Evolutionary conservation across 30 jellyfish, hydroid and myxozoan genomes (phyloP).

Genomic region (Rhopilema esculentum): DNA sequence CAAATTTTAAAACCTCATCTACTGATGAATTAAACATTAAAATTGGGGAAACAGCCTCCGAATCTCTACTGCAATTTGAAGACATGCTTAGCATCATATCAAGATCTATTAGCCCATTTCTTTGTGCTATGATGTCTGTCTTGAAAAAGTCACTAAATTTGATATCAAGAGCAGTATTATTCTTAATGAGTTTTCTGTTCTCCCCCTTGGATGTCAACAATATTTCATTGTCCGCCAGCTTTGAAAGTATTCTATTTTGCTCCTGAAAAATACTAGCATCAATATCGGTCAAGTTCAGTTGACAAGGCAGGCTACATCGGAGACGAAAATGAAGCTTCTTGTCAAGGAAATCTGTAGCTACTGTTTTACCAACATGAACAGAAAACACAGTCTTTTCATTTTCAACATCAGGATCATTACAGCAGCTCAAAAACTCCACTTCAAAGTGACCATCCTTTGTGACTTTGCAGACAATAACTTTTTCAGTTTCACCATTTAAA

Average conservation of each 20-base stretch:
- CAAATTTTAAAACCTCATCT: conserved; percentile 20
- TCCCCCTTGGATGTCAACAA: conserved; percentile 5
- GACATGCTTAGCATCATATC: conserved; percentile 9
- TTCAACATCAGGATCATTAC: not conserved
- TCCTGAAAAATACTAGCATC: conserved; percentile 4
- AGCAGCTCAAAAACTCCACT: conserved; percentile 3
- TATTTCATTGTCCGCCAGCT: not conserved
- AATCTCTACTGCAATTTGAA: not conserved
- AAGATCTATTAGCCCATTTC: not conserved
- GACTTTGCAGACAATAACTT: conserved; percentile 19
- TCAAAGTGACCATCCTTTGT: not conserved
- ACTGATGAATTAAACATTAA: conserved; percentile 20
- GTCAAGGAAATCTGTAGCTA: conserved; percentile 4
- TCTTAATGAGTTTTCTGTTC: not conserved
- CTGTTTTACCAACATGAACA: not conserved
- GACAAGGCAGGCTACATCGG: conserved; percentile 19
- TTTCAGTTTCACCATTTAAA: not conserved
- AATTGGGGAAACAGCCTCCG: conserved; percentile 40
- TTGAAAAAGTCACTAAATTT: not conserved
- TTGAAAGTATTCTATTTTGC: not conserved
- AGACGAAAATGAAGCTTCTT: conserved; percentile 7
- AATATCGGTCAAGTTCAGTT: conserved; percentile 12
- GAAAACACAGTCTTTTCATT: not conserved
- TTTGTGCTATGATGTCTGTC: not conserved
- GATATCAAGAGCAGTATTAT: not conserved